Base-by-base conservation (phyloP, 2,888 invertebrate genomes). In the Nomada ferruginata region DNA sequence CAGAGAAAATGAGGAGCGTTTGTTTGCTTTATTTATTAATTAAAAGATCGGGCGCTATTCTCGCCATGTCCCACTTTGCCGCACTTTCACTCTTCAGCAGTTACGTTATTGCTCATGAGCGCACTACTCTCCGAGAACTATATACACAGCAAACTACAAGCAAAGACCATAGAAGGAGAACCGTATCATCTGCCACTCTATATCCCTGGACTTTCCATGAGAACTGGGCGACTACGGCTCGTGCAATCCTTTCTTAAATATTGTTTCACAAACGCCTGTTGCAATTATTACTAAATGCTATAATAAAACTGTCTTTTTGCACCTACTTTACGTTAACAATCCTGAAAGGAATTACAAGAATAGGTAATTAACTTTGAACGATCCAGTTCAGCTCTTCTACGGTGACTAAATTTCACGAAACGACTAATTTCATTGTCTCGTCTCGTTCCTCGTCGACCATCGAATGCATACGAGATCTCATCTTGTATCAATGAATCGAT, bases 31-130 rank as follows among this genome's bases (percentile, higher is more conserved):
- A 89, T 91, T 90, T 91, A 91, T 90, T 91, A 91, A 90, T 91
- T 89, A 90, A 88, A 91, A 90, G 84, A 84, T 83, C 78, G 79
- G 80, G 76, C 71, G 85, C 80, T 86, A 73, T 88, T 86, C 87
- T 79, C 75, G 76, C 59, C 42, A 79, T 90, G 92, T 89, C 85
- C 92, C 89, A 92, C 91, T 92, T 92, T 90, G 86, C 89, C 79
- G 86, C 86, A 93, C 93, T 93, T 93, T 93, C 93, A 93, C 93
- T 93, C 92, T 93, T 92, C 91, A 91, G 84, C 91, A 91, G 93
- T 93, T 93, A 93, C 93, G 93, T 93, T 93, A 92, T 90, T 88
- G 84, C 90, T 88, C 85, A 80, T 83, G 86, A 83, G 86, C 87
- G 66, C 79, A 68, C 72, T 85, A 76, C 87, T 87, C 89, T 87